Percentiles rank a stretch among this genome's conserved stretches.
Conservation (phyloP, 2,888 invertebrate genomes). For the Ischnus inquisitorius region DNA sequence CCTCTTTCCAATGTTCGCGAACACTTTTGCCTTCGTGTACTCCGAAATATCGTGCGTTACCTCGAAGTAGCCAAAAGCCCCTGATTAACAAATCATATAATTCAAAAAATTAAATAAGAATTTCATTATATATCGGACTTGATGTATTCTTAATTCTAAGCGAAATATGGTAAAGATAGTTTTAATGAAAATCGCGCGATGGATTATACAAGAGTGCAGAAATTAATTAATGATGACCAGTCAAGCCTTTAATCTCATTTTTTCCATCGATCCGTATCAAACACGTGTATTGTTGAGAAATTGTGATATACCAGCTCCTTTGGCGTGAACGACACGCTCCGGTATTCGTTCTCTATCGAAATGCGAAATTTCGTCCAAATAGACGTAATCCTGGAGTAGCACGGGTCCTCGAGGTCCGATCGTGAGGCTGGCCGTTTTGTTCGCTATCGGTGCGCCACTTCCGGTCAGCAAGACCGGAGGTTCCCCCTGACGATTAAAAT, state of each 20-base stretch:
- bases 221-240: no score
- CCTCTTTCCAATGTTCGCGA: conserved; percentile 91
- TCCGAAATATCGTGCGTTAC: conserved; percentile 94
- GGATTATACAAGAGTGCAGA: no score
- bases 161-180: conserved; percentile 31
- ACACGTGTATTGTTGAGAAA: no score
- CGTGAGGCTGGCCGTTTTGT: conserved; percentile 92
- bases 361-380: conserved; percentile 92
- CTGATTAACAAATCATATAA: conserved; percentile 80
- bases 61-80: conserved; percentile 95
- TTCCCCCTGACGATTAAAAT: conserved; percentile 87
- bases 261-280: no score
- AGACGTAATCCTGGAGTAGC: conserved; percentile 94
- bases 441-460: conserved; percentile 93
- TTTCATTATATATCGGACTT: no score
- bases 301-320: conserved; percentile 91
- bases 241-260: no score
- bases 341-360: conserved; percentile 98
- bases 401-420: conserved; percentile 94
- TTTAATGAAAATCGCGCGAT: no score
- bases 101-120: no score
- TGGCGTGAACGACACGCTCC: conserved; percentile 98
- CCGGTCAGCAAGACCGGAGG: conserved; percentile 91
- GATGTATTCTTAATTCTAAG: no score
- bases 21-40: conserved; percentile 92